A percentile compares a stretch with the other conserved stretches of the same genome.
Evolutionary conservation across 2,113 vertebrate genomes (phyloP).

Genomic region (Hippoglossus stenolepis): DNA sequence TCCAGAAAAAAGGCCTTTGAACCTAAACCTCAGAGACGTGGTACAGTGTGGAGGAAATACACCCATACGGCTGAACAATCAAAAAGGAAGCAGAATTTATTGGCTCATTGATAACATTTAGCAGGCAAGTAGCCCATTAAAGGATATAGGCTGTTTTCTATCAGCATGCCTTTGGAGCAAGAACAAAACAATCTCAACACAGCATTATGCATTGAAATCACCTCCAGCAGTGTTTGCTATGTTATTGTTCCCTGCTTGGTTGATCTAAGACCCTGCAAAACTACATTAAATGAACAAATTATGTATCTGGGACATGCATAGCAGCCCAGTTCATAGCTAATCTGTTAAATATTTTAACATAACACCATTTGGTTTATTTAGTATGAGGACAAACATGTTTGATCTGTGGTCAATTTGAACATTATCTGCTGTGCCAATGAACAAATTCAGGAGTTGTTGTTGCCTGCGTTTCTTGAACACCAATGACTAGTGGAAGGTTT

Average conservation of each 20-base stretch:
- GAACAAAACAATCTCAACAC: constrained; percentile 43
- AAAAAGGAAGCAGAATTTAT: constrained; percentile 60
- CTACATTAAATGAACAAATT: background rate
- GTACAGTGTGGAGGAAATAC: constrained; percentile 72
- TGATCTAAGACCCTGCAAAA: constrained; percentile 20
- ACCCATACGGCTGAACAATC: constrained; percentile 61
- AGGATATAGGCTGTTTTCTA: constrained; percentile 35
- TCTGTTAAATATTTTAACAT: background rate
- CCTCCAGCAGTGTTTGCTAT: constrained; percentile 25
- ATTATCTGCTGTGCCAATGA: background rate
- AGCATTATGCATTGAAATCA: constrained; percentile 58
- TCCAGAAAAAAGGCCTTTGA: constrained; percentile 50
- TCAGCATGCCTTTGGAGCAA: constrained; percentile 30
- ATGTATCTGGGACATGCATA: constrained; percentile 5
- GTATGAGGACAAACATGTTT: background rate
- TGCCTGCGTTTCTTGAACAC: too few species aligned
- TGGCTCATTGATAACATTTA: constrained; percentile 55
- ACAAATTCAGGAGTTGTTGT: too few species aligned
- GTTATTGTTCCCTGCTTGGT: constrained; percentile 51
- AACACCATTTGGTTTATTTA: background rate
- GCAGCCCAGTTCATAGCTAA: background rate
- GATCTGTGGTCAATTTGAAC: background rate
- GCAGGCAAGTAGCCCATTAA: constrained; percentile 33
- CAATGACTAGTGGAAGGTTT: too few species aligned
- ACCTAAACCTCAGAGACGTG: constrained; percentile 14